These are phyloP conservation scores for Torymus auratus DNA, from an alignment of 2,888 invertebrate genomes.

Conservation along the genomic window DNA sequence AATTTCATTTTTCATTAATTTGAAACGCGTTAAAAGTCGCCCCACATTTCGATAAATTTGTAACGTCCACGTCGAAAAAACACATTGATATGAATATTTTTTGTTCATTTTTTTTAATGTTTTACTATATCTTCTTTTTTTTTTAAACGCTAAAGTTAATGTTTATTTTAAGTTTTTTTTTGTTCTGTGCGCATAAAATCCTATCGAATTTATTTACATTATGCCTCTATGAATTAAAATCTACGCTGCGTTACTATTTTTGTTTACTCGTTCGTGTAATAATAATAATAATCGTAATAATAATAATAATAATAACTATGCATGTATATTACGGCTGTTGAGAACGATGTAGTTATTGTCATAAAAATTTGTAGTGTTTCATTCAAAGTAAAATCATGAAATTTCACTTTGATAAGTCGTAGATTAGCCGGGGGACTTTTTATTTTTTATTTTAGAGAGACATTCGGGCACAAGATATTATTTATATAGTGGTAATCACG, in stretches of 20 bases:
- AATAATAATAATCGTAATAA: slow-evolving; percentile 12
- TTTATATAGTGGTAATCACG: neutral
- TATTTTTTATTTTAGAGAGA: no score
- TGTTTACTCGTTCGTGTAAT: neutral
- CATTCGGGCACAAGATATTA: neutral
- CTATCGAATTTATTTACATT: slow-evolving; percentile 52
- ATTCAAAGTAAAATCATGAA: slow-evolving; percentile 5
- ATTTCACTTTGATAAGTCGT: neutral
- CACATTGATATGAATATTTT: slow-evolving; percentile 45
- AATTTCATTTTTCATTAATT: neutral
- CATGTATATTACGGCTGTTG: slow-evolving; percentile 1
- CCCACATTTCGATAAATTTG: slow-evolving; percentile 3
- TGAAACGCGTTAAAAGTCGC: slow-evolving; percentile 12
- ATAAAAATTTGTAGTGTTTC: slow-evolving; percentile 38
- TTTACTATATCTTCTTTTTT: slow-evolving; percentile 5
- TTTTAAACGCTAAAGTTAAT: slow-evolving; percentile 12
- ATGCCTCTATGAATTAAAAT: slow-evolving; percentile 31
- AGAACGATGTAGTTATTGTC: slow-evolving; percentile 34
- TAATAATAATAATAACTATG: slow-evolving; percentile 4
- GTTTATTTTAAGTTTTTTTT: slow-evolving; percentile 42
- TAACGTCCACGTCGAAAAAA: slow-evolving; percentile 38
- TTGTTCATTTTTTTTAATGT: slow-evolving; percentile 2
- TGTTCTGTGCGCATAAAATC: slow-evolving; percentile 60
- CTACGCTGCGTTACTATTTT: slow-evolving; percentile 13
- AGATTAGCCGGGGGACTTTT: no score